Evolutionary conservation across 2,113 vertebrate genomes (phyloP), one percentile per base, ranked within the genome.

Genomic region (Anas platyrhynchos): DNA sequence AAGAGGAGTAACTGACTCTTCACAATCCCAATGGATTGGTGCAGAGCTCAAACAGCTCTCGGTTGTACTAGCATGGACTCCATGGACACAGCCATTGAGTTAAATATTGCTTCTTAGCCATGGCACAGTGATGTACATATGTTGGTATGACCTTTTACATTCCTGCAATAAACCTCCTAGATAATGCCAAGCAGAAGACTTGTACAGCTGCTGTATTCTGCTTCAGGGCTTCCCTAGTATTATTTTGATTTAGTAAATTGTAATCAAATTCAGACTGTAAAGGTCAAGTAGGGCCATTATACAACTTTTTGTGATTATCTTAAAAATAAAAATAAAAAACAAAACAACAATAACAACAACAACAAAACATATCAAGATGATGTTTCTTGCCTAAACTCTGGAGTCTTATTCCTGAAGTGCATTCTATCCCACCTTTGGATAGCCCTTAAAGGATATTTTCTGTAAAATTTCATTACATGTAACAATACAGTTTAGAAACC

Each of bases 191-290:
- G 74, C 32, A 68, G 41, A 56, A 74, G 50, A 23, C 52, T 74
- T 56, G 71, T 66, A 27, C 61, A 83, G 76, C 81, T 94, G 56
- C 76, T 2, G 2, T n/a, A 38, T 72, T 21, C 66, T 91, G 68
- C 90, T 67, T 78, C 54, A 82, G 83, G 94, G 66, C 80, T 88
- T 91, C 73, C 21, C 61, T 75, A 16, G 7, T n/a, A 16, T 52
- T 82, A 50, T 62, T 93, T 86, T 77, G 61, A 65, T 81, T 88
- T 92, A 83, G 68, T 84, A 62, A 89, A 74, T 56, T 81, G 21
- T 48, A 67, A 66, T 66, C 90, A 71, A 75, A 52, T 61, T 71
- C 36, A 58, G 34, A 27, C 73, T 86, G 68, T 61, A 65, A 72
- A 86, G 83, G 56, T 83, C 73, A 88, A 66, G 26, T 65, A 48